Conservation (phyloP, 1,140 invertebrate genomes). For the Anastatus disparis region DNA sequence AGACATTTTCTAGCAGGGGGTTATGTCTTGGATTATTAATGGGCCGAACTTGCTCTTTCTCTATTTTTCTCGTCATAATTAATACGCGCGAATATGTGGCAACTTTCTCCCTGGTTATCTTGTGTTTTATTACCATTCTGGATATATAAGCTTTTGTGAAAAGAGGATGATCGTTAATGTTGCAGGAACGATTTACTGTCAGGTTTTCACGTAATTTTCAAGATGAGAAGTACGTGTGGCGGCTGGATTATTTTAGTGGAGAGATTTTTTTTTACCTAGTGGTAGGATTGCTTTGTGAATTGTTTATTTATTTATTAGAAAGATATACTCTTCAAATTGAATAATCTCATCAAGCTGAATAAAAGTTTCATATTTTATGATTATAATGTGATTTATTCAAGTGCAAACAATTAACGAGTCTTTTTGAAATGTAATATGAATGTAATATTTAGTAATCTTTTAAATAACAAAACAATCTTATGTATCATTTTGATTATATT, state of each 20-base stretch:
- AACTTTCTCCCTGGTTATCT: not conserved
- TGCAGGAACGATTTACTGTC: constrained; percentile 25
- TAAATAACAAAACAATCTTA: no score
- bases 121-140: constrained; percentile 21
- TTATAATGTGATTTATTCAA: no score
- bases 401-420: no score
- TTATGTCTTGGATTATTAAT: constrained; percentile 67
- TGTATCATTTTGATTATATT: no score
- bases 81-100: constrained; percentile 46
- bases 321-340: no score
- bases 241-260: not conserved
- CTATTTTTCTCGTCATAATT: constrained; percentile 59
- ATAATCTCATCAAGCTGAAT: no score
- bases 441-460: no score
- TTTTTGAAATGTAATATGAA: no score
- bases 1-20: constrained; percentile 56
- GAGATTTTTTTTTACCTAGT: constrained; percentile 13
- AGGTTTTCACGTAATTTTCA: constrained; percentile 25
- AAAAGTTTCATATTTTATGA: no score
- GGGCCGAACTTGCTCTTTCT: constrained; percentile 47
- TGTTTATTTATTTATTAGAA: no score
- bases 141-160: no score
- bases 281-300: no score
- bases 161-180: constrained; percentile 8
- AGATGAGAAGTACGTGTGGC: not conserved